Percentiles rank a stretch among this genome's conserved stretches.
Conservation (phyloP, 1,140 invertebrate genomes). For the Zaprionus kolodkinae region DNA sequence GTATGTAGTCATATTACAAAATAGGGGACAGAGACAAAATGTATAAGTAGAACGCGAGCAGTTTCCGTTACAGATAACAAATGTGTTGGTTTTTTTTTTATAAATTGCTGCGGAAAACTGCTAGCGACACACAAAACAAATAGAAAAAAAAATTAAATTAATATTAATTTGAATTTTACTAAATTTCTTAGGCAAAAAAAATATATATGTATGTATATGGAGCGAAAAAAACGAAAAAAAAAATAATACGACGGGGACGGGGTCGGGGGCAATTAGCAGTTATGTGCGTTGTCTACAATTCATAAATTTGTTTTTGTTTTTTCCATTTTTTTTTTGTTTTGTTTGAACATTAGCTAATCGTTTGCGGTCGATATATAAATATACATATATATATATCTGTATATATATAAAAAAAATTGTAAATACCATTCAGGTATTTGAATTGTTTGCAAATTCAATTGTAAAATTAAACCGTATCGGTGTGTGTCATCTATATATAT, state of each 20-base stretch:
- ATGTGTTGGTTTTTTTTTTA: background rate
- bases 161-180: conserved; percentile 66
- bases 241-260: conserved; percentile 4
- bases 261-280: conserved; percentile 30
- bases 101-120: conserved; percentile 8
- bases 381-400: conserved; percentile 17
- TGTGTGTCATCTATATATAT: conserved; percentile 40
- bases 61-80: conserved; percentile 1
- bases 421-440: conserved; percentile 38
- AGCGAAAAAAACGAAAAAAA: conserved; percentile 10
- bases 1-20: conserved; percentile 48
- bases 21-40: conserved; percentile 37
- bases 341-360: conserved; percentile 58
- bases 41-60: conserved; percentile 31
- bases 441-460: conserved; percentile 40
- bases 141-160: conserved; percentile 46
- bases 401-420: conserved; percentile 28
- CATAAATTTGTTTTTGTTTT: conserved; percentile 43
- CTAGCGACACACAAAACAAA: conserved; percentile 36
- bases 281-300: conserved; percentile 51
- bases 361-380: conserved; percentile 39
- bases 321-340: conserved; percentile 22
- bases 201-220: background rate
- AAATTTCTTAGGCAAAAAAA: conserved; percentile 54
- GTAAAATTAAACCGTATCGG: conserved; percentile 56